phyloP scores from a whole-genome alignment of 2,888 invertebrate species.

The Horisme vitalbata region DNA sequence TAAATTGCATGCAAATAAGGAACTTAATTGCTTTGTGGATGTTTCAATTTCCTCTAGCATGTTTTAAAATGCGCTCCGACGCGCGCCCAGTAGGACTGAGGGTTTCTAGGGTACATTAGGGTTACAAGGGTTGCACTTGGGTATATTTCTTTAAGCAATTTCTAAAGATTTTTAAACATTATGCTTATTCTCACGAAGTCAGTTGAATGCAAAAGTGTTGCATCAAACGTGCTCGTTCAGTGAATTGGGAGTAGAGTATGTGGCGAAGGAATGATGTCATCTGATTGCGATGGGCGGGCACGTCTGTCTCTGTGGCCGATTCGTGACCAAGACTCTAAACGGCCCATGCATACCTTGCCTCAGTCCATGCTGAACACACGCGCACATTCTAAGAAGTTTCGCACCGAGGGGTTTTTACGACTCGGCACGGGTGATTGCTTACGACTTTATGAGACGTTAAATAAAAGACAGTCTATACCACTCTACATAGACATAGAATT shows the following conservation, averaged over 20 bases:
- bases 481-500: slow-evolving; percentile 3
- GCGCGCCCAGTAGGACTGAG: too few species aligned
- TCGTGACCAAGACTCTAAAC: slow-evolving; percentile 61
- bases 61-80: too few species aligned
- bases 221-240: slow-evolving; percentile 39
- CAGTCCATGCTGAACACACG: slow-evolving; percentile 50
- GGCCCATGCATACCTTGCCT: slow-evolving; percentile 56
- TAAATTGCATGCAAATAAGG: too few species aligned
- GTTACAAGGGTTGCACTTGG: too few species aligned
- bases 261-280: slow-evolving; percentile 65
- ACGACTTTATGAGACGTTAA: background rate
- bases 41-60: too few species aligned
- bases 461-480: slow-evolving; percentile 1
- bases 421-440: slow-evolving; percentile 25
- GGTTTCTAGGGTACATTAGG: too few species aligned
- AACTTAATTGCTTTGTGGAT: too few species aligned
- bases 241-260: slow-evolving; percentile 44
- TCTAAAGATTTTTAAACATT: too few species aligned
- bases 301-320: slow-evolving; percentile 53
- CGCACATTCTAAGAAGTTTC: slow-evolving; percentile 43
- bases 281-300: slow-evolving; percentile 66
- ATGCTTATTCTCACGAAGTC: slow-evolving; percentile 9
- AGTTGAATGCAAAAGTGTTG: slow-evolving; percentile 35
- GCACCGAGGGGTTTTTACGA: slow-evolving; percentile 41
- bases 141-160: too few species aligned